phyloP scores from a whole-genome alignment of 2,888 invertebrate genomes.

The Bombyx huttoni region DNA sequence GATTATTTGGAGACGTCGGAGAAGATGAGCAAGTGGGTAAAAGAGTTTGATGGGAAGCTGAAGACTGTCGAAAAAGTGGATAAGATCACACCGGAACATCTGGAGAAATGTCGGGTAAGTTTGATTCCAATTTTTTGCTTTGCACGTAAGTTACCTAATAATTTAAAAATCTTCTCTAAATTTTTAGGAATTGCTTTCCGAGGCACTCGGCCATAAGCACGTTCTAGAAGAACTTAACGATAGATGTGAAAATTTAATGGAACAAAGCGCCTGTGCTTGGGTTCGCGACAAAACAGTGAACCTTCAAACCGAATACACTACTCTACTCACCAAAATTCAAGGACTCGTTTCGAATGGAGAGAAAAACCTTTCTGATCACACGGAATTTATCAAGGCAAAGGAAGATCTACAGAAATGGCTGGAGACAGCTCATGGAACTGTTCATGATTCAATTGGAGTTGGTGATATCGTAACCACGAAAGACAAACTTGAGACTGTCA shows the following conservation, averaged over 20 bases:
- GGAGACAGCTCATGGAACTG: slow-evolving; percentile 82
- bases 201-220: slow-evolving; percentile 82
- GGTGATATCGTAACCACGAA: slow-evolving; percentile 84
- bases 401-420: slow-evolving; percentile 89
- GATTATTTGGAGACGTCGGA: slow-evolving; percentile 82
- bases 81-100: slow-evolving; percentile 84
- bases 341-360: slow-evolving; percentile 88
- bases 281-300: slow-evolving; percentile 90
- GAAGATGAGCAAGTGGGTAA: slow-evolving; percentile 82
- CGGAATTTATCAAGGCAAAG: slow-evolving; percentile 90
- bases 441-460: slow-evolving; percentile 86
- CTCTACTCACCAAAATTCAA: slow-evolving; percentile 83
- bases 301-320: slow-evolving; percentile 85
- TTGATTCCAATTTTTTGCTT: no score
- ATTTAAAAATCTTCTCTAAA: neutral
- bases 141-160: no score
- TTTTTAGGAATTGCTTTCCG: slow-evolving; percentile 76
- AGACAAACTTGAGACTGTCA: slow-evolving; percentile 85
- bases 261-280: slow-evolving; percentile 86
- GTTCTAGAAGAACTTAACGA: slow-evolving; percentile 88
- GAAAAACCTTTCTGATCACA: slow-evolving; percentile 91
- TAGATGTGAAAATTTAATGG: slow-evolving; percentile 88
- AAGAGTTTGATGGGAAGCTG: slow-evolving; percentile 77
- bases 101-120: slow-evolving; percentile 81
- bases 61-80: slow-evolving; percentile 77